Conservation (phyloP, 2,888 invertebrate genomes). For the Drosophila fulvimacula region DNA sequence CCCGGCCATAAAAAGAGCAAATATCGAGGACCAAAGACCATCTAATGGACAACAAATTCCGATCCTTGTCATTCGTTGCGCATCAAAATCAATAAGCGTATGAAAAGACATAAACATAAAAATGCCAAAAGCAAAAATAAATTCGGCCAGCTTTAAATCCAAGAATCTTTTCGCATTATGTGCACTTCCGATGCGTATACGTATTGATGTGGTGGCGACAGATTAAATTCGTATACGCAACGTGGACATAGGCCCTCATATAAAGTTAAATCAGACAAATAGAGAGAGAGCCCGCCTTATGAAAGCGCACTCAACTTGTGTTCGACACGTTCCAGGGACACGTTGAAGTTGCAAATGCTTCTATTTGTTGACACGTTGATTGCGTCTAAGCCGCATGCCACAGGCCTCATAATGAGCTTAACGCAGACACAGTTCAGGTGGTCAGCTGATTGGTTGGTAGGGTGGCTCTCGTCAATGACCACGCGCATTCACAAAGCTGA, state of each 20-base stretch:
- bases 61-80: conserved; percentile 44
- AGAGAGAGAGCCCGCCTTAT: not conserved
- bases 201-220: not conserved
- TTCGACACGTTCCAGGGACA: not conserved
- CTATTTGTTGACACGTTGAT: conserved; percentile 40
- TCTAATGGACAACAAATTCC: conserved; percentile 26
- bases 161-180: not conserved
- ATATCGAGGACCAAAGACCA: conserved; percentile 5
- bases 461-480: not conserved
- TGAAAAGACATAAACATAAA: conserved; percentile 65
- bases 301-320: conserved; percentile 14
- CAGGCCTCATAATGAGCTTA: conserved; percentile 71
- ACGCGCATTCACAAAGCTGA: conserved; percentile 20
- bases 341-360: conserved; percentile 1
- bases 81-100: conserved; percentile 74
- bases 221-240: conserved; percentile 23
- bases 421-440: conserved; percentile 25
- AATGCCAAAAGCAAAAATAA: conserved; percentile 30
- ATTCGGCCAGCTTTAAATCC: conserved; percentile 19
- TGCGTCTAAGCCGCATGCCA: conserved; percentile 48
- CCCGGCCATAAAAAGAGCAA: conserved; percentile 55
- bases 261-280: conserved; percentile 12
- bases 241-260: conserved; percentile 7
- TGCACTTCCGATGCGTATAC: conserved; percentile 2
- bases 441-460: not conserved